These are phyloP conservation scores for Morus bassanus DNA, from an alignment of 2,797 vertebrate species.

Conservation along the genomic window DNA sequence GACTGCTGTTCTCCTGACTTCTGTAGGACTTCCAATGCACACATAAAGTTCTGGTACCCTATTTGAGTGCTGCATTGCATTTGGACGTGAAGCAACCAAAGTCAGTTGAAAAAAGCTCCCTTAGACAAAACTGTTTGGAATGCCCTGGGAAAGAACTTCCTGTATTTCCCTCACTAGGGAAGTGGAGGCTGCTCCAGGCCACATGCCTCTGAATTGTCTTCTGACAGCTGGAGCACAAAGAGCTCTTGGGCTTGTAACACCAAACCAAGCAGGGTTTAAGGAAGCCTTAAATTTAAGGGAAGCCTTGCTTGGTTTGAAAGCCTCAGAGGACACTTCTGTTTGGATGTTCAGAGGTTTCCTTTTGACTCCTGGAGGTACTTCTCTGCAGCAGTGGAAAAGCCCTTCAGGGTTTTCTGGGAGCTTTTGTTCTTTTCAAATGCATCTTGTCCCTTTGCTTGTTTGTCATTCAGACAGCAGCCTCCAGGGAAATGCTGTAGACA, in stretches of 20 bases:
- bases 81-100: background rate
- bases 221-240: background rate
- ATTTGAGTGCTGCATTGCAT: background rate
- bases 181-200: background rate
- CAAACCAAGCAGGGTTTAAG: background rate
- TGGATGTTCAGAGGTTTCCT: background rate
- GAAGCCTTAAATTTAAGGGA: background rate
- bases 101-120: background rate
- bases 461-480: conserved; percentile 33
- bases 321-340: background rate
- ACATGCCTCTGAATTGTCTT: background rate
- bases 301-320: background rate
- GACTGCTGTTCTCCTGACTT: background rate
- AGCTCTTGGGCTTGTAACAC: background rate
- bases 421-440: conserved; percentile 23
- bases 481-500: conserved; percentile 25
- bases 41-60: background rate
- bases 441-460: conserved; percentile 30
- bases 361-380: background rate
- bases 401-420: background rate
- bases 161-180: background rate
- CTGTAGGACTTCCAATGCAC: background rate
- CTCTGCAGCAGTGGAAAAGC: background rate
- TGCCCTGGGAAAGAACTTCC: background rate
- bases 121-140: background rate